Percentiles rank a stretch among this genome's conserved stretches.
phyloP scores from a whole-genome alignment of 2,888 invertebrate species.

The Xylota segnis region DNA sequence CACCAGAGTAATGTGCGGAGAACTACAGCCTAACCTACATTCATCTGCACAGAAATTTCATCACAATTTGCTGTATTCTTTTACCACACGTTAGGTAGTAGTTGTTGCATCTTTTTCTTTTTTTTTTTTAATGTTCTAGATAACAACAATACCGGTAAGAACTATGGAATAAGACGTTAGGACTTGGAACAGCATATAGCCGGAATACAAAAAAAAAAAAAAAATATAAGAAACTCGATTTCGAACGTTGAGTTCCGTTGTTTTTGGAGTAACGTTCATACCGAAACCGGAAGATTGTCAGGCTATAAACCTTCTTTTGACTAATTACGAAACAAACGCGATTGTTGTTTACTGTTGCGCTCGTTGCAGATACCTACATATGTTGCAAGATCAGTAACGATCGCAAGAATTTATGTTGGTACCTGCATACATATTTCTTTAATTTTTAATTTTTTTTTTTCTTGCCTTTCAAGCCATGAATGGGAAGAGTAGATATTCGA shows the following conservation, averaged over 20 bases:
- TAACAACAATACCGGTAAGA: slow-evolving; percentile 73
- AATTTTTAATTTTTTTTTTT: slow-evolving; percentile 13
- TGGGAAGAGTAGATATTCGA: neutral
- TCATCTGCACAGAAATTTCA: slow-evolving; percentile 66
- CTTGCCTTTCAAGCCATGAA: neutral
- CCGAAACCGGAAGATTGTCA: slow-evolving; percentile 70
- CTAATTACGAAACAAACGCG: slow-evolving; percentile 70
- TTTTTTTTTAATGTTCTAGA: slow-evolving; percentile 68
- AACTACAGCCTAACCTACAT: slow-evolving; percentile 68
- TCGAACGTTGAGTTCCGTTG: slow-evolving; percentile 56
- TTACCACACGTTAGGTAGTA: slow-evolving; percentile 39
- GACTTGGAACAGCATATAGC: slow-evolving; percentile 30
- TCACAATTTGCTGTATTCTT: slow-evolving; percentile 63
- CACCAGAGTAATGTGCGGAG: slow-evolving; percentile 43
- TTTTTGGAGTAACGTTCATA: slow-evolving; percentile 44
- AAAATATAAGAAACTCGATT: slow-evolving; percentile 24
- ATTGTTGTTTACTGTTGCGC: slow-evolving; percentile 50
- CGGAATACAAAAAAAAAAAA: neutral
- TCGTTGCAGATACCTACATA: slow-evolving; percentile 23
- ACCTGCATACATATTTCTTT: neutral
- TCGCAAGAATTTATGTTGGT: slow-evolving; percentile 53
- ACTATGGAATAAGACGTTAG: slow-evolving; percentile 36
- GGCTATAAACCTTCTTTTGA: slow-evolving; percentile 75
- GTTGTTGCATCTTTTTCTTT: slow-evolving; percentile 36
- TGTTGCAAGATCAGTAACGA: slow-evolving; percentile 57